Base-by-base conservation (phyloP, 2,888 invertebrate genomes). In the Drosophila buzzatii region DNA sequence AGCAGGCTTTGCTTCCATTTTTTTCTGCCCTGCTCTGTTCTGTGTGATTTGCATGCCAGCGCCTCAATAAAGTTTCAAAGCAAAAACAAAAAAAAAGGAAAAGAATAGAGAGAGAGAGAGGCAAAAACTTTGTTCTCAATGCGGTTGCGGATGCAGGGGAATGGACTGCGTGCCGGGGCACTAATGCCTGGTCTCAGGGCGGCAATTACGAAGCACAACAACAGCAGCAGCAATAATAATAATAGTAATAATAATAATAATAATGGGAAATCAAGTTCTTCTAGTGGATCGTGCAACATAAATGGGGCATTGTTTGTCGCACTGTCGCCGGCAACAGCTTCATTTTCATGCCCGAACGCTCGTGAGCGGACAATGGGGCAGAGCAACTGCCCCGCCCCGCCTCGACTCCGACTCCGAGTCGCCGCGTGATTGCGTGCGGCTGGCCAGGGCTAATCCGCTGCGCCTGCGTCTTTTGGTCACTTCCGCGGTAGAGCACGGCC, bases 381-480 rank as follows among this genome's bases (percentile, higher is more conserved):
- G 44, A 31, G 14, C 55, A n/a, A n/a, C 45, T 7, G 27, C 47
- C 12, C 23, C 42, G 27, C 49, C 31, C 37, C 31, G 9, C 33
- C 33, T 1, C 33, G 33, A 35, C 10, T 35, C 33, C 10, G 33
- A 35, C 10, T 14, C 5, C 14, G 12, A 37, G 4, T 14, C 14
- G 37, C 18, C 18, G 18, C 42, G 23, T 27, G 47, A 16, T 16
- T 35, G 42, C 33, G 12, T 57, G 42, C 27, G 37, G 59, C 49
- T 39, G 59, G 39, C 49, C 33, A 33, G 8, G 33, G 70, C 53
- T 71, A 81, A 83, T 78, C 81, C 79, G 66, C 14, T 74, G 69
- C 82, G 88, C 68, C 62, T 87, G 88, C 62, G 76, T 53, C 82
- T 79, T 72, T 82, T 82, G 89, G 89, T 89, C 84, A 85, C 76